Percentiles rank a stretch among this genome's conserved stretches.
Conservation (phyloP, 2,888 invertebrate species). For the Leucozona laternaria region DNA sequence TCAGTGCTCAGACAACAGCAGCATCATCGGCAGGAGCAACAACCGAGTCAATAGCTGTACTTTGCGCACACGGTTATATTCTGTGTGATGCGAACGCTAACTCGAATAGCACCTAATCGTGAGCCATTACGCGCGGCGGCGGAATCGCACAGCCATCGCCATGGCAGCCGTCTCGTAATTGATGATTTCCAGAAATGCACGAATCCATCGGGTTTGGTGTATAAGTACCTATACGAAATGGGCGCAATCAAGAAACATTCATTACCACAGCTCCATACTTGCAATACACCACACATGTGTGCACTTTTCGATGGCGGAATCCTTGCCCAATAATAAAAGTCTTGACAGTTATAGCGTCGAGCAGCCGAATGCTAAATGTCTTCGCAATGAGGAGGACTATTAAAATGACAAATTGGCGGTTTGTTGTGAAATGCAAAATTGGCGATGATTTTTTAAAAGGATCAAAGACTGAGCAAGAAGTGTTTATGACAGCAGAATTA, state of each 20-base stretch:
- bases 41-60: slow-evolving; percentile 55
- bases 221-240: not conserved
- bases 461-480: not conserved
- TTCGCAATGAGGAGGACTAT: slow-evolving; percentile 46
- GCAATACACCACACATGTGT: slow-evolving; percentile 25
- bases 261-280: slow-evolving; percentile 30
- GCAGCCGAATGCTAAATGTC: slow-evolving; percentile 31
- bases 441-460: not conserved
- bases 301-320: slow-evolving; percentile 20
- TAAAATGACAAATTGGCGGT: slow-evolving; percentile 65
- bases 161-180: slow-evolving; percentile 48
- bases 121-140: slow-evolving; percentile 62
- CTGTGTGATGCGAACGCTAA: slow-evolving; percentile 60
- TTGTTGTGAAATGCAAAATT: slow-evolving; percentile 39
- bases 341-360: slow-evolving; percentile 49
- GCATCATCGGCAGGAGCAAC: slow-evolving; percentile 20
- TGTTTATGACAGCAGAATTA: not conserved
- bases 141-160: not conserved
- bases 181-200: slow-evolving; percentile 70
- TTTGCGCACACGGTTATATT: slow-evolving; percentile 38
- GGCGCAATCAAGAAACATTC: slow-evolving; percentile 61
- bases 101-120: slow-evolving; percentile 64
- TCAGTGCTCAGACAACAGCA: not conserved
- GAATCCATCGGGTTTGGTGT: slow-evolving; percentile 54
- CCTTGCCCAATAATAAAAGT: slow-evolving; percentile 25